These are phyloP conservation scores for Maccullochella peelii DNA, from an alignment of 2,113 vertebrate genomes.

Conservation along the genomic window DNA sequence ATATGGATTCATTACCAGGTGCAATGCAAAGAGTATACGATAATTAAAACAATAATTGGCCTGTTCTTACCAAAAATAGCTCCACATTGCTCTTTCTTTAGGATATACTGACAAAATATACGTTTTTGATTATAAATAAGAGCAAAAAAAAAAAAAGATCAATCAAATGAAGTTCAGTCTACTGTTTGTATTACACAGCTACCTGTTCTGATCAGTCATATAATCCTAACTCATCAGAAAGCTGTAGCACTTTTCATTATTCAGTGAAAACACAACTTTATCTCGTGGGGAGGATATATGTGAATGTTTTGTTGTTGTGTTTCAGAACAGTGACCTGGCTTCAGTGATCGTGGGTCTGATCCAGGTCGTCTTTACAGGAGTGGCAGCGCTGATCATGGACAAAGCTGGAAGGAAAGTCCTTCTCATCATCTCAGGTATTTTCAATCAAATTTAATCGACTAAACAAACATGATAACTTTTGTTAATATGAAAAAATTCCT, in stretches of 20 bases:
- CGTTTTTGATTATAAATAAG: neutral
- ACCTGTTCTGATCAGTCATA: neutral
- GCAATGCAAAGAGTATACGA: neutral
- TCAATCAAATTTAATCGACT: neutral
- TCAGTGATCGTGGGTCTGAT: constrained; percentile 88
- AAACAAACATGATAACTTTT: neutral
- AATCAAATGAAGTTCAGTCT: neutral
- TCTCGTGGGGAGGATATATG: neutral
- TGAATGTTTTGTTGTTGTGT: constrained; percentile 26
- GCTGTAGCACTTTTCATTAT: neutral
- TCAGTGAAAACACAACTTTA: neutral
- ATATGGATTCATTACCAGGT: neutral
- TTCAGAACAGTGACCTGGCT: constrained; percentile 89
- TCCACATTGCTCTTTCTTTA: neutral
- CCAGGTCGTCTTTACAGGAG: constrained; percentile 91
- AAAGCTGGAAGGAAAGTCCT: constrained; percentile 91
- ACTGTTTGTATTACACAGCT: neutral
- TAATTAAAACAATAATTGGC: too few species aligned
- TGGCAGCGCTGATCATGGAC: constrained; percentile 91
- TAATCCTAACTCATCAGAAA: neutral
- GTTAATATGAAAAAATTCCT: neutral
- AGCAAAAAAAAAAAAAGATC: neutral
- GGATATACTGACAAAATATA: neutral
- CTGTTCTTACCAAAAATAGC: neutral
- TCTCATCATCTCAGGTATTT: constrained; percentile 88